phyloP scores from a whole-genome alignment of 1,140 invertebrate species.

The Drosophila elegans region DNA sequence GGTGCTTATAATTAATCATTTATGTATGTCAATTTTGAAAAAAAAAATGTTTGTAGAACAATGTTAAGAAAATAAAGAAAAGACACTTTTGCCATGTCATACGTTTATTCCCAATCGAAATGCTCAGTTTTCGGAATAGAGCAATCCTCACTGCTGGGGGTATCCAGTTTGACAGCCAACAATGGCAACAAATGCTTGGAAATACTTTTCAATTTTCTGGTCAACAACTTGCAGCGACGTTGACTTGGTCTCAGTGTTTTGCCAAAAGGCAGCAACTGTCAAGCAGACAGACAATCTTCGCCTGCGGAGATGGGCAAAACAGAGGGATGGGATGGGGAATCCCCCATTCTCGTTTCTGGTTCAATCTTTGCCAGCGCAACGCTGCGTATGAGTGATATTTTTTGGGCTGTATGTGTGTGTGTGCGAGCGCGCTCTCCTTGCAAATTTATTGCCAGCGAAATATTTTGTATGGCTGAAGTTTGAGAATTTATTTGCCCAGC shows the following conservation, averaged over 20 bases:
- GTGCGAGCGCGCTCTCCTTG: conserved; percentile 1
- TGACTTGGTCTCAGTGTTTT: conserved; percentile 48
- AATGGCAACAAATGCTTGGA: conserved; percentile 58
- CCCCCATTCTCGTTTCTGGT: conserved; percentile 25
- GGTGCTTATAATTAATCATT: no score
- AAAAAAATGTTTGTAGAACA: no score
- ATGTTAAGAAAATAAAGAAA: no score
- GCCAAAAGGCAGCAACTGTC: conserved; percentile 41
- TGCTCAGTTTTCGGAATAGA: neutral
- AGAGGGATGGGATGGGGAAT: neutral
- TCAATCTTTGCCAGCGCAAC: conserved; percentile 63
- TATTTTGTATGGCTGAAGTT: conserved; percentile 76
- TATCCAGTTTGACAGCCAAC: conserved; percentile 53
- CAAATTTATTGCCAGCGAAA: conserved; percentile 80
- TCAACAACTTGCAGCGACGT: conserved; percentile 74
- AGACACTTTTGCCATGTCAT: neutral
- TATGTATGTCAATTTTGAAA: no score
- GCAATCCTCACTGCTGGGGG: conserved; percentile 16
- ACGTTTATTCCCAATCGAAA: neutral
- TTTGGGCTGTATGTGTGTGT: conserved; percentile 27
- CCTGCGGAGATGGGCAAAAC: conserved; percentile 8
- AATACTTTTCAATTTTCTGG: conserved; percentile 83
- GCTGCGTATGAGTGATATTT: conserved; percentile 81
- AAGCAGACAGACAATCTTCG: conserved; percentile 39
- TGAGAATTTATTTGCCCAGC: conserved; percentile 71